phyloP scores from a whole-genome alignment of 2,113 vertebrate genomes.

The Oryzias curvinotus region DNA sequence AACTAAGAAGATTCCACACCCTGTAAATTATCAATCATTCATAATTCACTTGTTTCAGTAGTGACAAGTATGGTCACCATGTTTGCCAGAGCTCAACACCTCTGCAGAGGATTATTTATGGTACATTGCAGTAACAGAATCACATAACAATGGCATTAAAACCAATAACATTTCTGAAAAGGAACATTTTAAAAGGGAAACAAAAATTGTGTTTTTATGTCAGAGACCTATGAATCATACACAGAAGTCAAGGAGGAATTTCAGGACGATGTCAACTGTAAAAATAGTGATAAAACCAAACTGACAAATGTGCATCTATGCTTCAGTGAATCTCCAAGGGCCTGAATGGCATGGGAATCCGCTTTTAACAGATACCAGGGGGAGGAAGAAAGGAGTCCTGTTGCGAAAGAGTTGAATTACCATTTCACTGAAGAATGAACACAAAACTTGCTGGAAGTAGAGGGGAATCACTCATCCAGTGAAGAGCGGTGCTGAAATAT shows the following conservation, averaged over 20 bases:
- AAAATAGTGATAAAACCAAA: conserved; percentile 62
- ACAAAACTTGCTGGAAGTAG: conserved; percentile 52
- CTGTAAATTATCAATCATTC: no score
- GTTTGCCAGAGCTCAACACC: no score
- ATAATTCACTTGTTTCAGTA: no score
- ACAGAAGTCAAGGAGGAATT: conserved; percentile 56
- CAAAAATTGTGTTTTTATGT: conserved; percentile 13
- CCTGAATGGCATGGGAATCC: conserved; percentile 43
- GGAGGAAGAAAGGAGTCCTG: conserved; percentile 53
- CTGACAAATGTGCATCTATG: conserved; percentile 57
- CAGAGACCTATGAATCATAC: conserved; percentile 23
- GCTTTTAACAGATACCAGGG: conserved; percentile 49
- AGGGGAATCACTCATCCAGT: conserved; percentile 48
- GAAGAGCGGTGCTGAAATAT: conserved; percentile 52
- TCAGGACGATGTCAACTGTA: conserved; percentile 55
- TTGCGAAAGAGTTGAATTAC: conserved; percentile 64
- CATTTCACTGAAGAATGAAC: conserved; percentile 59
- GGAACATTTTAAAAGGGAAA: no score
- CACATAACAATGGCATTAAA: no score
- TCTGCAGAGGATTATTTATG: no score
- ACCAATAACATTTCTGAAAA: no score
- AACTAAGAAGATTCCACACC: no score
- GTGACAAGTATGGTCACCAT: no score
- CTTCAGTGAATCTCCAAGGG: conserved; percentile 64
- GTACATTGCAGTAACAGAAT: no score